Percentiles rank a stretch among this genome's conserved stretches.
phyloP scores from a whole-genome alignment of 1,140 invertebrate genomes.

The Tribolium castaneum region DNA sequence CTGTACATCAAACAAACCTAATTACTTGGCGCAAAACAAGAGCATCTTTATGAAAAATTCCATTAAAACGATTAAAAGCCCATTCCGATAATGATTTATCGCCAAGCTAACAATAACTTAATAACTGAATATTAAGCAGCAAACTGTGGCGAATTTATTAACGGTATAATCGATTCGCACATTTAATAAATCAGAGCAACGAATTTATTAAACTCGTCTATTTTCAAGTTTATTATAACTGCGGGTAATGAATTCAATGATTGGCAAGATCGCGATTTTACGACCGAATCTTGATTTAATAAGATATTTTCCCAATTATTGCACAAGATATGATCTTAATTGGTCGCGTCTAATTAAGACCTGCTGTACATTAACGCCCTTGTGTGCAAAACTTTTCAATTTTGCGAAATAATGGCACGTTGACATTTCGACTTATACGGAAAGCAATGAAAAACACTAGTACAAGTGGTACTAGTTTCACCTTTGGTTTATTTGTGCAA shows the following conservation, averaged over 20 bases:
- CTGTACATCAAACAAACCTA: not conserved
- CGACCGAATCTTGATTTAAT: constrained; percentile 26
- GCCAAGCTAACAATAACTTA: constrained; percentile 12
- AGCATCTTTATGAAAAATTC: not conserved
- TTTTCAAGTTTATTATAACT: constrained; percentile 24
- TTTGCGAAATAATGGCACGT: too few relatives aligned
- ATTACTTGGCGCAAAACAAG: constrained; percentile 3
- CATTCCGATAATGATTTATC: constrained; percentile 2
- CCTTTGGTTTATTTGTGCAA: not conserved
- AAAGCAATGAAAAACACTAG: not conserved
- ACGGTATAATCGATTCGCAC: constrained; percentile 11
- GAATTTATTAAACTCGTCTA: not conserved
- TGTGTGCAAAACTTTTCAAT: too few relatives aligned
- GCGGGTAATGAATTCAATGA: constrained; percentile 11
- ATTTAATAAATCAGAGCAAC: constrained; percentile 8
- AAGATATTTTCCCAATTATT: constrained; percentile 30
- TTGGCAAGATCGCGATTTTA: constrained; percentile 10
- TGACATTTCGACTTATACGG: not conserved
- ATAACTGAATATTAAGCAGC: constrained; percentile 26
- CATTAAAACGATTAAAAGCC: constrained; percentile 9
- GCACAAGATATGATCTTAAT: constrained; percentile 20
- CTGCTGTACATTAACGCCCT: not conserved
- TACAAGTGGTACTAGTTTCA: not conserved
- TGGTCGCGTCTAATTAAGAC: constrained; percentile 18
- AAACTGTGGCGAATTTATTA: not conserved